These are phyloP conservation scores for Gopherus flavomarginatus DNA, from an alignment of 2,113 vertebrate genomes.

Conservation along the genomic window DNA sequence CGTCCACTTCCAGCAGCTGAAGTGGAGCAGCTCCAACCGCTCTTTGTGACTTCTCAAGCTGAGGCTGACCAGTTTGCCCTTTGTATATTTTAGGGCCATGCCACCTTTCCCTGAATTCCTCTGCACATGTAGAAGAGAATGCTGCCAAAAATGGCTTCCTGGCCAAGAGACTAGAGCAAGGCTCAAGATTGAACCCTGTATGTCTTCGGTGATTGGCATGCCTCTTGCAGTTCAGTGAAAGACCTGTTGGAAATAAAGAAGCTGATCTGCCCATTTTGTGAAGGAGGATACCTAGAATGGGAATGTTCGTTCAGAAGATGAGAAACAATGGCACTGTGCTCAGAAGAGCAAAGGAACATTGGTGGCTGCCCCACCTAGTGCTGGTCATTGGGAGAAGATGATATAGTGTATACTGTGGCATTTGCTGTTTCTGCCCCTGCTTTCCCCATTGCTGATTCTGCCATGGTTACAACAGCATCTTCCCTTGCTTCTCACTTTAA, in stretches of 20 bases:
- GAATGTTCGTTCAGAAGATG: background rate
- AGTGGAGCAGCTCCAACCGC: background rate
- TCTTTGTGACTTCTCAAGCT: fast-evolving
- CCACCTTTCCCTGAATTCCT: fast-evolving
- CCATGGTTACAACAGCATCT: background rate
- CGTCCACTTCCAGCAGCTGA: background rate
- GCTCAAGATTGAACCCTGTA: background rate
- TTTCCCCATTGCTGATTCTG: background rate
- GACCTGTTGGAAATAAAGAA: background rate
- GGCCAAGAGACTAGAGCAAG: fast-evolving
- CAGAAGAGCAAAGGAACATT: background rate
- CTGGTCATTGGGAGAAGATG: background rate
- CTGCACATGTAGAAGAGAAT: fast-evolving
- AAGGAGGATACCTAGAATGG: background rate
- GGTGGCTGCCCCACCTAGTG: fast-evolving
- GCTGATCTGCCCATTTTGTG: background rate
- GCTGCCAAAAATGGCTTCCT: background rate
- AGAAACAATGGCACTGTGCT: background rate
- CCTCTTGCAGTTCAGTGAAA: background rate
- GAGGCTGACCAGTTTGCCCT: background rate
- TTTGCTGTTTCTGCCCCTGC: constrained; percentile 2
- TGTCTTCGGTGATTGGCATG: background rate
- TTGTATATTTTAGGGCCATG: background rate
- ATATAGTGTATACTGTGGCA: background rate
- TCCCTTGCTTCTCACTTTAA: constrained; percentile 2